Percentiles rank a stretch among this genome's conserved stretches.
Evolutionary conservation across 2,113 vertebrate species (phyloP).

Genomic region (Carassius carassius): DNA sequence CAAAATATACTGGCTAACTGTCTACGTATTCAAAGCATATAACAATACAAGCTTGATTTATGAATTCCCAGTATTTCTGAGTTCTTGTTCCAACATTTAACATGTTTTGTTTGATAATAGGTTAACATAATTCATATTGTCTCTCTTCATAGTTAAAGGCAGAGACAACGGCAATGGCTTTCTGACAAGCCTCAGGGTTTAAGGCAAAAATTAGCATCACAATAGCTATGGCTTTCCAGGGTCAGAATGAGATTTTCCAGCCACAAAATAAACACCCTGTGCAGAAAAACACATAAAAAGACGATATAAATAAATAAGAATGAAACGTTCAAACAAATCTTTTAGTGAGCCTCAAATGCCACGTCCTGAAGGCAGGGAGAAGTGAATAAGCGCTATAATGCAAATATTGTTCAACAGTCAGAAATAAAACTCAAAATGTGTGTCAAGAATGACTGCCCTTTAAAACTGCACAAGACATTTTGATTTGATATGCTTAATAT

Average conservation of each 20-base stretch:
- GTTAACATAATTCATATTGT: neutral
- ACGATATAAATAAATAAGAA: slow-evolving; percentile 33
- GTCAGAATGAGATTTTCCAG: slow-evolving; percentile 43
- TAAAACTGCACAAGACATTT: neutral
- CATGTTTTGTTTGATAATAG: slow-evolving; percentile 34
- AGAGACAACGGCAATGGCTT: neutral
- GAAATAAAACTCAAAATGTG: slow-evolving; percentile 17
- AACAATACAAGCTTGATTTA: slow-evolving; percentile 27
- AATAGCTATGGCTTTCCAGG: slow-evolving; percentile 26
- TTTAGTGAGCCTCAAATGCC: slow-evolving; percentile 64
- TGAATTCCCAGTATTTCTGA: neutral
- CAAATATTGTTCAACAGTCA: slow-evolving; percentile 68
- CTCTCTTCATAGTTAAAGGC: neutral
- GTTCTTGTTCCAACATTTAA: neutral
- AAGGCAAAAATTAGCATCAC: slow-evolving; percentile 34
- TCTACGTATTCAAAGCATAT: slow-evolving; percentile 13
- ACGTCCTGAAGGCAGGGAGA: slow-evolving; percentile 63
- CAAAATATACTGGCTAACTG: slow-evolving; percentile 34
- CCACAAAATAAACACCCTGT: slow-evolving; percentile 11
- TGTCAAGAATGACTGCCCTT: slow-evolving; percentile 11
- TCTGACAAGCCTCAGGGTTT: neutral
- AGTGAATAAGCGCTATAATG: slow-evolving; percentile 70
- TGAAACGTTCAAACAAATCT: slow-evolving; percentile 52
- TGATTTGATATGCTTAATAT: neutral
- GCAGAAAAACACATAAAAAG: slow-evolving; percentile 15